Evolutionary conservation across 2,888 invertebrate species (phyloP), one percentile per base, ranked within the genome.

Genomic region (Drosophila histrio): DNA sequence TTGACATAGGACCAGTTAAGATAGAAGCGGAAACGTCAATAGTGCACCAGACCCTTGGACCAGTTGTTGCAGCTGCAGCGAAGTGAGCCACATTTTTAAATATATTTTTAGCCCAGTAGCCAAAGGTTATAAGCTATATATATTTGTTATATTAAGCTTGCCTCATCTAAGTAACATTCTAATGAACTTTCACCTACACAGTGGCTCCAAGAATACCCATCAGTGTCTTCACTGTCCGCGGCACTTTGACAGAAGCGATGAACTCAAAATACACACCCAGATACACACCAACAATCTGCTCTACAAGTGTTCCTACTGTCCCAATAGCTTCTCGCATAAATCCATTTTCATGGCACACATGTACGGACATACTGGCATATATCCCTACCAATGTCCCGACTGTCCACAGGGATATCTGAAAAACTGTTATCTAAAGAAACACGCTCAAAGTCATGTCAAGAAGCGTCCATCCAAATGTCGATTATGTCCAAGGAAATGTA

Each of bases 1-100:
- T 58, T 0, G 58, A 72, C 9, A 56, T 72, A 26, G 69, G 65
- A 13, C 50, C 69, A 8, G 7, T 72, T 3, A 69, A 69, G 38
- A 63, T 72, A 32, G 69, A 70, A 7, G 19, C 52, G 7, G 39
- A 19, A 15, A 38, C 3, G 3, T 1, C 21, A 7, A 26, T 8
- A 30, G 13, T 19, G n/a, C 13, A n/a, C 2, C 17, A 28, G 44
- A n/a, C 17, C 3, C 3, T 6, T 5, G 1, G 2, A 2, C 19
- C 15, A n/a, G 1, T n/a, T 3, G 19, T 13, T 15, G 11, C 47
- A 8, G 1, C 4, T 17, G 17, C 9, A 9, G n/a, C 5, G 2
- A 54, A 24, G 54, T 54, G 6, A 32, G 21, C 2, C 13, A 1
- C 3, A 21, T 32, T n/a, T n/a, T n/a, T n/a, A 13, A 21, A 2